A percentile compares a stretch with the other conserved stretches of the same genome.
Evolutionary conservation across 2,113 vertebrate species (phyloP).

Genomic region (Tragelaphus scriptus): DNA sequence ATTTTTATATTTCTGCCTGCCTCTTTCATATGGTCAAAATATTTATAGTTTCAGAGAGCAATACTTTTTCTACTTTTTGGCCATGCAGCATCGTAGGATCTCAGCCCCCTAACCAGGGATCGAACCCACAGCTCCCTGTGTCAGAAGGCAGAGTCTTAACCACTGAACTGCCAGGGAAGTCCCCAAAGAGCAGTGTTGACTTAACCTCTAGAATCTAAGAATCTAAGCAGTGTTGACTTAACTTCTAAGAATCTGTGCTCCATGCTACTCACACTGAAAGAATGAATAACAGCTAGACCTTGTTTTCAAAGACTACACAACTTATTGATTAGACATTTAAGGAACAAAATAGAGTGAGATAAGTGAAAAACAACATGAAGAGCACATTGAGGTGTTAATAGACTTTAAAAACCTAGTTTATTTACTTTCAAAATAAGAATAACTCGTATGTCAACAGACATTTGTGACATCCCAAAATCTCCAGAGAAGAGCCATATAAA

Average conservation of each 20-base stretch:
- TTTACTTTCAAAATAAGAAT: conserved; percentile 7
- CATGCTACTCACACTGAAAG: background rate
- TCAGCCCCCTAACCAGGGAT: background rate
- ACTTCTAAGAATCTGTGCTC: background rate
- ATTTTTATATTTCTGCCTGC: background rate
- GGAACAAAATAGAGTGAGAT: background rate
- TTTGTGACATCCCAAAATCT: background rate
- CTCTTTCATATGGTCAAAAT: background rate
- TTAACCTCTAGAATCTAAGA: background rate
- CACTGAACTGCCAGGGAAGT: background rate
- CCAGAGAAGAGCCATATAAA: background rate
- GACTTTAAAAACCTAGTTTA: background rate
- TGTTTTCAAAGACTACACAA: background rate
- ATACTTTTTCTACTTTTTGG: background rate
- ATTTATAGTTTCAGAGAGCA: background rate
- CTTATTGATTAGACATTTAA: background rate
- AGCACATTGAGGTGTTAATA: background rate
- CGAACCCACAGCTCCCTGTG: background rate
- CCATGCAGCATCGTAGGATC: background rate
- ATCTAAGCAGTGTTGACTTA: background rate
- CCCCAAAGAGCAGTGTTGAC: background rate
- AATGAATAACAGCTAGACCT: background rate
- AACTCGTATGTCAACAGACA: background rate
- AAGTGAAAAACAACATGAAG: background rate
- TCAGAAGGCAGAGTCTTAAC: background rate